These are phyloP conservation scores for Ammodytes dubius DNA, from an alignment of 2,113 vertebrate species.

Conservation along the genomic window DNA sequence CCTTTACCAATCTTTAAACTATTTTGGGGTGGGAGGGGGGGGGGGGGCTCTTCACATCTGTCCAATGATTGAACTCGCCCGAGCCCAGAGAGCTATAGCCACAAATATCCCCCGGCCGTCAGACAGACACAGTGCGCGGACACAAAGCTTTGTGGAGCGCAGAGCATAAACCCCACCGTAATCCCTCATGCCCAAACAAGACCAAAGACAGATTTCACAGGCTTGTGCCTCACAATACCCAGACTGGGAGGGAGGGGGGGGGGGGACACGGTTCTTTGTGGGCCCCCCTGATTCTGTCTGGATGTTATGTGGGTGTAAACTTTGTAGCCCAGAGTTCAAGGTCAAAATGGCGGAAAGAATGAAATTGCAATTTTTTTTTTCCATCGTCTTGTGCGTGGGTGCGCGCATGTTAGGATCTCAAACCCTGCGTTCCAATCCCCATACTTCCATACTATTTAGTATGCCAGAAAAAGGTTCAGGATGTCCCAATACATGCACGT, in stretches of 20 bases:
- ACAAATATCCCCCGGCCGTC: constrained; percentile 46
- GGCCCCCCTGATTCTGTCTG: constrained; percentile 49
- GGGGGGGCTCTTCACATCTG: constrained; percentile 5
- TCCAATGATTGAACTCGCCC: constrained; percentile 26
- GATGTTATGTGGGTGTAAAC: constrained; percentile 46
- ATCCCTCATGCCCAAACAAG: constrained; percentile 75
- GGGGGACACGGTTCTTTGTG: constrained; percentile 49
- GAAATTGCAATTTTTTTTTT: constrained; percentile 55
- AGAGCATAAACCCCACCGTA: constrained; percentile 61
- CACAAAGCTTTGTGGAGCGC: constrained; percentile 52
- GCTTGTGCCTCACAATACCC: constrained; percentile 74
- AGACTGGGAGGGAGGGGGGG: constrained; percentile 44
- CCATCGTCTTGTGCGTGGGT: background rate
- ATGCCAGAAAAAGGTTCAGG: too few relatives aligned
- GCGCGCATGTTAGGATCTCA: constrained; percentile 12
- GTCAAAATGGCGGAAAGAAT: constrained; percentile 49
- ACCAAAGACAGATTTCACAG: constrained; percentile 79
- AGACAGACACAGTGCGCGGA: constrained; percentile 49
- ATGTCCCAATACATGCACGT: too few relatives aligned
- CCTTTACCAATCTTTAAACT: background rate
- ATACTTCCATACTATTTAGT: too few relatives aligned
- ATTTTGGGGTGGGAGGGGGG: background rate
- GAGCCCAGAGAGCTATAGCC: constrained; percentile 15
- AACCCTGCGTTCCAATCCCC: too few relatives aligned
- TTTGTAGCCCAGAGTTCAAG: constrained; percentile 42